These are phyloP conservation scores for Hemibagrus wyckioides DNA, from an alignment of 2,113 vertebrate genomes.

Conservation along the genomic window DNA sequence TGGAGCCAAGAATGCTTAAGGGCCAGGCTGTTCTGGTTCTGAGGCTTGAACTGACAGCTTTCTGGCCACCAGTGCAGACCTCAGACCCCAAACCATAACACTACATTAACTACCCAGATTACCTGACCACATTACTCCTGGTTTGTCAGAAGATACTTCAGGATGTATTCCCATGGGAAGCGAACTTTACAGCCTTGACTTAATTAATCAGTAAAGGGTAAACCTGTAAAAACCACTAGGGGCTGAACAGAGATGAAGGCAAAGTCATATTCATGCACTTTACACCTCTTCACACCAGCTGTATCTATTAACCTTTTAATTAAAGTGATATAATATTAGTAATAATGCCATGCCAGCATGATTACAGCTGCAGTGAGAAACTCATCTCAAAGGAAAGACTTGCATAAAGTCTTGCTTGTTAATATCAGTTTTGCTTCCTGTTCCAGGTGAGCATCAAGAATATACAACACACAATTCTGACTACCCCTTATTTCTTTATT, in stretches of 20 bases:
- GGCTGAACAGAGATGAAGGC: neutral
- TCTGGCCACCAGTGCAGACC: neutral
- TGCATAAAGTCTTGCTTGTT: neutral
- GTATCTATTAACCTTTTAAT: constrained; percentile 10
- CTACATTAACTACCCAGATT: neutral
- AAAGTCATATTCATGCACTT: neutral
- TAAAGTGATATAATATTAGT: neutral
- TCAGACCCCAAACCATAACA: neutral
- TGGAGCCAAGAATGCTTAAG: neutral
- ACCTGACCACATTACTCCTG: neutral
- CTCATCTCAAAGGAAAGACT: neutral
- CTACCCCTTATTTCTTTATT: neutral
- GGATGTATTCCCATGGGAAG: neutral
- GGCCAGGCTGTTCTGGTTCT: neutral
- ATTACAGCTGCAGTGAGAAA: neutral
- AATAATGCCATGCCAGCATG: neutral
- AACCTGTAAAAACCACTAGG: constrained; percentile 4
- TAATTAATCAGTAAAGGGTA: constrained; percentile 2
- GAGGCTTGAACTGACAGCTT: neutral
- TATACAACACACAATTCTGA: no score
- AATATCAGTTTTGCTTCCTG: no score
- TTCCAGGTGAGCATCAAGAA: no score
- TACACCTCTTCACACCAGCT: neutral
- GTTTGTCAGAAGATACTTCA: neutral
- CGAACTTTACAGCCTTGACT: neutral